Conservation (phyloP, 2,113 vertebrate genomes). For the Ancistrus triradiatus region DNA sequence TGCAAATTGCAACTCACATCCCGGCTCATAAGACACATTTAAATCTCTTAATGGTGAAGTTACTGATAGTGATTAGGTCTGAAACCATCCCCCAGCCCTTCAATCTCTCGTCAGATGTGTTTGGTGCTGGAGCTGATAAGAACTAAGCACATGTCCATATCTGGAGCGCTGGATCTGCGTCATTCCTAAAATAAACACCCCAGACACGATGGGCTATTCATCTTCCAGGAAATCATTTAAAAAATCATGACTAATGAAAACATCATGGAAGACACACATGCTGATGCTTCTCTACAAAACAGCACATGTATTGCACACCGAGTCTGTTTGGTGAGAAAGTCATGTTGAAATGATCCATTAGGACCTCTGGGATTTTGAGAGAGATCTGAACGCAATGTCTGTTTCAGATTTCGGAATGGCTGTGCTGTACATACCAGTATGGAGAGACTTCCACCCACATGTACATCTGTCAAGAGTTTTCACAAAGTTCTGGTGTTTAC, state of each 20-base stretch:
- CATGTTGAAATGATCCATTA: neutral
- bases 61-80: conserved; percentile 52
- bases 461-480: too few species aligned
- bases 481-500: too few species aligned
- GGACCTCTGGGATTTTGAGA: too few species aligned
- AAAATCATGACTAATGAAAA: conserved; percentile 12
- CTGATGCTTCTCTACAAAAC: neutral
- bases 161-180: conserved; percentile 31
- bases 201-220: conserved; percentile 17
- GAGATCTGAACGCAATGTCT: too few species aligned
- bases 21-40: too few species aligned
- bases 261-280: conserved; percentile 1
- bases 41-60: conserved; percentile 3
- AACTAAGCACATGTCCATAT: conserved; percentile 46
- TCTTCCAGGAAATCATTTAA: conserved; percentile 24
- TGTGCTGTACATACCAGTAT: too few species aligned
- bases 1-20: too few species aligned
- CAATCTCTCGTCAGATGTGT: conserved; percentile 49
- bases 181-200: conserved; percentile 36
- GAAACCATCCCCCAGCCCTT: conserved; percentile 53
- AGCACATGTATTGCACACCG: neutral
- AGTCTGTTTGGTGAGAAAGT: neutral
- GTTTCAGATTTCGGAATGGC: too few species aligned
- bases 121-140: conserved; percentile 45
- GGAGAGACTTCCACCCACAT: too few species aligned